These are phyloP conservation scores for Oreochromis tanganicae DNA, from an alignment of 2,113 vertebrate species.

Conservation along the genomic window DNA sequence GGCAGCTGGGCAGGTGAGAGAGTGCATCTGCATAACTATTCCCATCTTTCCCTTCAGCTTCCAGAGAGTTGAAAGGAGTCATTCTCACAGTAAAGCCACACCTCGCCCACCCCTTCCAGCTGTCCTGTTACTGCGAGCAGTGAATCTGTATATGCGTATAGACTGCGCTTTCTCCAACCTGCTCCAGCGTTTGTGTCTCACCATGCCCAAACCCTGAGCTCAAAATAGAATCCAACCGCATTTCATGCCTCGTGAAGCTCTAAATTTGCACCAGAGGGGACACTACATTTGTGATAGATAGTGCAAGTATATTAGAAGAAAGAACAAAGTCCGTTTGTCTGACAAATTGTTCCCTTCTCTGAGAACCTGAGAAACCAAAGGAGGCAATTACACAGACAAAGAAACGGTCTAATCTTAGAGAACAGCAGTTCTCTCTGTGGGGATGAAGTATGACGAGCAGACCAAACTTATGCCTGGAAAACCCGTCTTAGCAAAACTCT, in stretches of 20 bases:
- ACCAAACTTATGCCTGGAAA: not conserved
- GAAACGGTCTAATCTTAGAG: not conserved
- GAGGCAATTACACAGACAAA: not conserved
- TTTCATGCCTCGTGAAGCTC: slow-evolving; percentile 56
- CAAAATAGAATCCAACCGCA: slow-evolving; percentile 59
- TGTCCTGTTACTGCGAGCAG: slow-evolving; percentile 1
- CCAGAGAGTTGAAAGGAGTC: slow-evolving; percentile 10
- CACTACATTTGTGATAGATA: slow-evolving; percentile 31
- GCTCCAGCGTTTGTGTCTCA: slow-evolving; percentile 9
- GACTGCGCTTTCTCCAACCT: slow-evolving; percentile 11
- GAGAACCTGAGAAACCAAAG: slow-evolving; percentile 1
- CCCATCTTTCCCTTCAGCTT: not conserved
- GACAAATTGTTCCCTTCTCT: slow-evolving; percentile 22
- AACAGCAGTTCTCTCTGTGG: not conserved
- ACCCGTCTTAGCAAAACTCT: not conserved
- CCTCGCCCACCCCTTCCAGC: slow-evolving; percentile 23
- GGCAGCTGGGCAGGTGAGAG: not conserved
- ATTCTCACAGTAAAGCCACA: not conserved
- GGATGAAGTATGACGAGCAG: not conserved
- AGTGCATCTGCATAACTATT: not conserved
- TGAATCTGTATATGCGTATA: not conserved
- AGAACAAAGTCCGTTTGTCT: slow-evolving; percentile 44
- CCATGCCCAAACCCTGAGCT: slow-evolving; percentile 21
- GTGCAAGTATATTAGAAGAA: slow-evolving; percentile 19
- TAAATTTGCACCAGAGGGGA: slow-evolving; percentile 51